Conservation (phyloP, 2,797 vertebrate species). For the Lepilemur septentrionalis region DNA sequence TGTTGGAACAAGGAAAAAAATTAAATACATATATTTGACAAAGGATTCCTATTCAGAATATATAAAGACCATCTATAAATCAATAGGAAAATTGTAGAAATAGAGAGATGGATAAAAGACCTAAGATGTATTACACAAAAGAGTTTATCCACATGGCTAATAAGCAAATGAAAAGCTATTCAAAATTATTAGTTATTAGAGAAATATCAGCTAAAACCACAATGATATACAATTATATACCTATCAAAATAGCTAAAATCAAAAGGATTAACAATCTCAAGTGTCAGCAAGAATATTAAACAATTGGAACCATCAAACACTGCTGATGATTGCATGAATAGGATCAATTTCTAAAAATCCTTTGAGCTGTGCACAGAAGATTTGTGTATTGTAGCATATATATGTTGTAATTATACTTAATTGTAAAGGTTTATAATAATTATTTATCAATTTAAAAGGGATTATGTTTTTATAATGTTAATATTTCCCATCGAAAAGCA, state of each 20-base stretch:
- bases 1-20: not conserved
- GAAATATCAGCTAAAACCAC: not conserved
- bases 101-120: not conserved
- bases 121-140: not conserved
- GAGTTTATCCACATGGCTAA: not conserved
- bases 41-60: not conserved
- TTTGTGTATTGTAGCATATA: not conserved
- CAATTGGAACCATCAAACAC: not conserved
- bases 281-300: not conserved
- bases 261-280: conserved; percentile 43
- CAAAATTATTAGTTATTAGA: conserved; percentile 15
- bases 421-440: not conserved
- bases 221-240: not conserved
- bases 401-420: not conserved
- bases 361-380: not conserved
- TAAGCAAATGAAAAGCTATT: not conserved
- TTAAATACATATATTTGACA: not conserved
- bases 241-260: conserved; percentile 10
- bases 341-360: not conserved
- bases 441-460: not conserved
- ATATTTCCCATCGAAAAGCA: not conserved
- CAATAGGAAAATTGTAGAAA: conserved; percentile 16
- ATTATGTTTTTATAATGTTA: not conserved
- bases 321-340: not conserved
- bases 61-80: not conserved